Base-by-base conservation (phyloP, 2,888 invertebrate species). In the Buathra laborator region DNA sequence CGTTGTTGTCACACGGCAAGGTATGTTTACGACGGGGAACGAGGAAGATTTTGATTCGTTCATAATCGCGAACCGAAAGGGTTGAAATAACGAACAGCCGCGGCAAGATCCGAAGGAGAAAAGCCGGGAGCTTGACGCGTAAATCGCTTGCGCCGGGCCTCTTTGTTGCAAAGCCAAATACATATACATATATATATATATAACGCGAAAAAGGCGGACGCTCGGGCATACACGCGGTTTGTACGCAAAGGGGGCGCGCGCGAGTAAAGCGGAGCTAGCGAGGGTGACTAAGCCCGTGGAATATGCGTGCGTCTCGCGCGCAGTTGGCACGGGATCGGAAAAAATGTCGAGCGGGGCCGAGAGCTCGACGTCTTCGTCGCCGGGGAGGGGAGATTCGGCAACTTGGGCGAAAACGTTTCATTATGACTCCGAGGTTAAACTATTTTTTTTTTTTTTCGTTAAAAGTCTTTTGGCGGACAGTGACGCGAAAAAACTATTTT, bases 281-380 rank as follows among this genome's bases (percentile, higher is more conserved):
- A 84, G 74, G 76, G 84, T 88, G 87, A 88, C 85, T 87, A 87
- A 87, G 83, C 82, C 68, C 46, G 72, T 71, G 87, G 87, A 89
- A 89, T 86, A 89, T 88, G 90, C 6, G 37, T 7, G 6, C 87
- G 88, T 88, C 89, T 88, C 85, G 81, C 90, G 89, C 92, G 92
- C 91, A 89, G 90, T 93, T 93, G 92, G 92, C 92, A 90, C 86
- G 81, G 79, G 84, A 88, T 91, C 92, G 91, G 89, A 88, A 91
- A 83, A 59, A 78, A 82, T 72, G 43, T 67, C 75, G 75, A 84
- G 71, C 75, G 80, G 71, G 75, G 83, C 68, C 83, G 83, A 75
- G 64, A 72, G 56, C 53, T 51, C 68, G 68, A 16, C 78, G 78
- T 83, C 79, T 68, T 79, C 79, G 48, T 64, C 62, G 62, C 46